Percentiles rank a stretch among this genome's conserved stretches.
Conservation (phyloP, 2,113 vertebrate species). For the Limanda limanda region DNA sequence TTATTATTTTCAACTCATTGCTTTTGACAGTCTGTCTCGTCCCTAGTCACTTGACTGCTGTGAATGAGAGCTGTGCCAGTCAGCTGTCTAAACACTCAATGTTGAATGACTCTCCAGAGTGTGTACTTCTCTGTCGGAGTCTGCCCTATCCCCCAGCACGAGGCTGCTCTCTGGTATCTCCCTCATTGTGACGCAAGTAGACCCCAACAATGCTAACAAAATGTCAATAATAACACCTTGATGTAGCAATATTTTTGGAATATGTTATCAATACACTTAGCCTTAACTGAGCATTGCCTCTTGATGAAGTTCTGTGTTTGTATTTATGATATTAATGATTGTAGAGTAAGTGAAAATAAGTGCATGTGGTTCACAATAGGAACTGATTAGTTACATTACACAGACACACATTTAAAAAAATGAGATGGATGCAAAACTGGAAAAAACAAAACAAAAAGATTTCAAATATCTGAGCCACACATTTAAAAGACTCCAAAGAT, state of each 20-base stretch:
- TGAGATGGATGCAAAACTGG: too few species aligned
- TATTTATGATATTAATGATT: neutral
- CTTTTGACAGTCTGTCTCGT: slow-evolving; percentile 38
- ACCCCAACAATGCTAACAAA: neutral
- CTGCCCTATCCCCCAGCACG: slow-evolving; percentile 27
- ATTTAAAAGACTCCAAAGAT: too few species aligned
- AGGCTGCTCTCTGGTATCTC: slow-evolving; percentile 39
- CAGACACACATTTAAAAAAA: too few species aligned
- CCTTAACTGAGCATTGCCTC: too few species aligned
- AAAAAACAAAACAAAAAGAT: too few species aligned
- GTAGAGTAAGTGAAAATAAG: neutral
- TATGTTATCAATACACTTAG: neutral
- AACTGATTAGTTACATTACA: neutral
- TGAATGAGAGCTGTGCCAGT: slow-evolving; percentile 60
- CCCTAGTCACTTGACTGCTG: slow-evolving; percentile 61
- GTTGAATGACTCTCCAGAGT: slow-evolving; percentile 65
- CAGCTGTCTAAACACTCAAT: slow-evolving; percentile 78
- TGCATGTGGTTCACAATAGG: neutral
- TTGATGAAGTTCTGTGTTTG: neutral
- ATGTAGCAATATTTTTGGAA: neutral
- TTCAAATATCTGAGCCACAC: too few species aligned
- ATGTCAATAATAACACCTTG: neutral
- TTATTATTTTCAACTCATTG: slow-evolving; percentile 3
- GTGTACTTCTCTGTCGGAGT: slow-evolving; percentile 62
- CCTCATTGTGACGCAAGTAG: slow-evolving; percentile 12